Conservation (phyloP, 2,113 vertebrate species). For the Macaca fascicularis region DNA sequence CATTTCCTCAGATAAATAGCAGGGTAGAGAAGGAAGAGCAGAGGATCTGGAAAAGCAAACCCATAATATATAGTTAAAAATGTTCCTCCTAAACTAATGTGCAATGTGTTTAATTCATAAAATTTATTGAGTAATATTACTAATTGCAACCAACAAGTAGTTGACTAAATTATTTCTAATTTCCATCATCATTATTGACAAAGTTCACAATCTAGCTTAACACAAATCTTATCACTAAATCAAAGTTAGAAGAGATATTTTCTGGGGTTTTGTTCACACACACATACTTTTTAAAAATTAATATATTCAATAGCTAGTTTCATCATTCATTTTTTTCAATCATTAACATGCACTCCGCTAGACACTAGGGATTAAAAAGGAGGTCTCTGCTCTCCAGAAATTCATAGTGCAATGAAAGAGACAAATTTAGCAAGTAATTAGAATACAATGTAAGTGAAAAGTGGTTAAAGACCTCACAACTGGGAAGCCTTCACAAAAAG, state of each 20-base stretch:
- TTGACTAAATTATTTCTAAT: conserved; percentile 20
- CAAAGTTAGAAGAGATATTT: background rate
- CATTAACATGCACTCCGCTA: conserved; percentile 56
- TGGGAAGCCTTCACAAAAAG: conserved; percentile 46
- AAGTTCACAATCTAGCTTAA: background rate
- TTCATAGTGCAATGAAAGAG: conserved; percentile 42
- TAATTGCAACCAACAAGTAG: background rate
- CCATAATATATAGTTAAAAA: background rate
- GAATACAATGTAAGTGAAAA: conserved; percentile 52
- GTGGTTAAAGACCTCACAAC: conserved; percentile 55
- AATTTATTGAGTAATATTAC: background rate
- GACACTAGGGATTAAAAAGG: conserved; percentile 33
- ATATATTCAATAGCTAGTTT: conserved; percentile 54
- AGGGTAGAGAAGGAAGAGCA: background rate
- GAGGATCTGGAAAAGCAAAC: background rate
- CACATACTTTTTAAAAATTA: background rate
- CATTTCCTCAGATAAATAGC: background rate
- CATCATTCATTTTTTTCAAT: conserved; percentile 48
- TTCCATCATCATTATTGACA: background rate
- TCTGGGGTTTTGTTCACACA: background rate
- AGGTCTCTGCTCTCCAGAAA: conserved; percentile 61
- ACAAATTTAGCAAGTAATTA: conserved; percentile 64
- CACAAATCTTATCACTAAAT: background rate
- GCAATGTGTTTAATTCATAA: background rate
- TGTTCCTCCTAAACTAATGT: background rate